Evolutionary conservation across 2,113 vertebrate species (phyloP), one percentile per base, ranked within the genome.

Genomic region (Corvus hawaiiensis): DNA sequence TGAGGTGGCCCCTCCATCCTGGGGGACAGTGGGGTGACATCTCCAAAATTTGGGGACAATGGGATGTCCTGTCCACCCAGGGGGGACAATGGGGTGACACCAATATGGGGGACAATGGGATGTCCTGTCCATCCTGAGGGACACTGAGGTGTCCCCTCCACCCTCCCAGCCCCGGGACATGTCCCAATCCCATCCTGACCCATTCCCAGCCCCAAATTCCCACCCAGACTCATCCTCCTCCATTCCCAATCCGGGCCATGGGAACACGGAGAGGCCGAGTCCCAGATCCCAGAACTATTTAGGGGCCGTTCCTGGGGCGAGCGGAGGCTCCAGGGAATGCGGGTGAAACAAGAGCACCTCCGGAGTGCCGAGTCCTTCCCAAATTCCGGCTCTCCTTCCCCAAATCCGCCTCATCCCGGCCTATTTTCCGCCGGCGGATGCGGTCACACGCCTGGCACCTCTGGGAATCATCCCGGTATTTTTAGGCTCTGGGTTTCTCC

Each of bases 171-270:
- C 44, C 35, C 30, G 5, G 28, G 5, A 4, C n/a, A 3, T 0
- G 1, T n/a, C 80, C 67, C 80, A 43, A 0, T 35, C 66, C 67
- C 43, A 49, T 2, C 78, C 64, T 6, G 54, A 10, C 77, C 89
- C 24, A 0, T 51, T 12, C 75, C 83, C 64, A 39, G 18, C 16
- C 66, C 66, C 52, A 8, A 14, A 46, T 43, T 7, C 75, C 30
- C 4, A 0, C 4, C 33, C 4, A 43, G 71, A 20, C n/a, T n/a
- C 7, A 0, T 37, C 19, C 7, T 22, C 32, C 55, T 77, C 55
- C 33, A 1, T 18, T 58, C 46, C 2, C 13, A 4, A 62, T 74
- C 18, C 0, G 6, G 63, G 69, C 61, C 46, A 46, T 0, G 6
- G 66, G 80, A 24, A 7, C 51, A 4, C 0, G 2, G 17, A 15